Conservation (phyloP, 2,797 vertebrate genomes). For the Coregonus ussuriensis region DNA sequence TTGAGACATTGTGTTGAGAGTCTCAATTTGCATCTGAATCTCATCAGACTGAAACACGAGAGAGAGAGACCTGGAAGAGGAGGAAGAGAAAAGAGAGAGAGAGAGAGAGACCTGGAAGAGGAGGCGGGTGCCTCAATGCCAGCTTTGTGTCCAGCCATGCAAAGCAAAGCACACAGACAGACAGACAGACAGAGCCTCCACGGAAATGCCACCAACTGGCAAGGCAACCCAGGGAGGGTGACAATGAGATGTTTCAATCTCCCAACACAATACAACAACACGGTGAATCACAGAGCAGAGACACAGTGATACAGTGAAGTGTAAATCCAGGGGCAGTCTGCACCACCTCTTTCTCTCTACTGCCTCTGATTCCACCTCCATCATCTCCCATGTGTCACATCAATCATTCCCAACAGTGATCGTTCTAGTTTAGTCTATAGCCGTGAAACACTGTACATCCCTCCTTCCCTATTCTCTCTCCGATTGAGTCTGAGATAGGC, state of each 20-base stretch:
- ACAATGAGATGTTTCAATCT: too few relatives aligned
- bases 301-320: too few relatives aligned
- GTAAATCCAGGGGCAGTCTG: not conserved
- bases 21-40: not conserved
- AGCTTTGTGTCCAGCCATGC: not conserved
- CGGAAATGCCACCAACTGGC: not conserved
- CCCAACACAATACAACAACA: too few relatives aligned
- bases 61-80: not conserved
- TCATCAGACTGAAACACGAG: slow-evolving; percentile 2
- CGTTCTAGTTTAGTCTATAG: not conserved
- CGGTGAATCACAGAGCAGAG: too few relatives aligned
- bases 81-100: too few relatives aligned
- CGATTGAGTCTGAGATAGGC: not conserved
- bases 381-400: too few relatives aligned
- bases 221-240: too few relatives aligned
- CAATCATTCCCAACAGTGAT: not conserved
- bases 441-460: not conserved
- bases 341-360: not conserved
- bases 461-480: not conserved
- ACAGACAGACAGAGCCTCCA: not conserved
- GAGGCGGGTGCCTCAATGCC: not conserved
- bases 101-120: not conserved
- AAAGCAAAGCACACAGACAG: not conserved
- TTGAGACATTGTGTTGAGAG: not conserved
- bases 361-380: not conserved